These are phyloP conservation scores for Globodera rostochiensis DNA, from an alignment of 1,140 invertebrate species.

Conservation along the genomic window DNA sequence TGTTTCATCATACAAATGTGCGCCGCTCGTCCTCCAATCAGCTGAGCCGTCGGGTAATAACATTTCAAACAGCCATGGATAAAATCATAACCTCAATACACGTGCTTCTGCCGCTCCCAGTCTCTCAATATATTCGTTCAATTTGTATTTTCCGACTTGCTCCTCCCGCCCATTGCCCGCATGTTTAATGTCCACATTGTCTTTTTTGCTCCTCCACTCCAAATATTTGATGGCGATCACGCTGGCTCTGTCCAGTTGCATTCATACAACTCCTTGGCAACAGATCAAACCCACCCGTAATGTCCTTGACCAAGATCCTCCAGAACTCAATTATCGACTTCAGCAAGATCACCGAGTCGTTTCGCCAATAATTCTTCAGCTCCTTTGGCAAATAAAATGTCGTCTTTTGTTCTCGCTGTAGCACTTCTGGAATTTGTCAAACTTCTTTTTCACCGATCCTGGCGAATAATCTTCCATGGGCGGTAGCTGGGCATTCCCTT, in stretches of 20 bases:
- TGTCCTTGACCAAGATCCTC: neutral
- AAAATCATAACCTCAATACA: neutral
- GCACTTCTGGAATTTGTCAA: neutral
- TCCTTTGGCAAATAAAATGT: neutral
- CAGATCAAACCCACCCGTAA: slow-evolving; percentile 3
- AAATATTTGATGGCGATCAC: slow-evolving; percentile 9
- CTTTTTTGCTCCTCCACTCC: slow-evolving; percentile 1
- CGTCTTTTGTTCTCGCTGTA: neutral
- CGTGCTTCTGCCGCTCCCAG: no score
- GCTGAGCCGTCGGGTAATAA: neutral
- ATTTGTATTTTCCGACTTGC: neutral
- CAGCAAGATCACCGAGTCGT: neutral
- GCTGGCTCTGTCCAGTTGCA: neutral
- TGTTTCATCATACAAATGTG: neutral
- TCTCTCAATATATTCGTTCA: slow-evolving; percentile 7
- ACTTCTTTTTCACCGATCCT: neutral
- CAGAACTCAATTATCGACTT: neutral
- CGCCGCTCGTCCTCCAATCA: neutral
- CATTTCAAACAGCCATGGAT: neutral
- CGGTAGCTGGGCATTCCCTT: neutral
- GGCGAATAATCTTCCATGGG: neutral
- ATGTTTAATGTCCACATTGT: neutral
- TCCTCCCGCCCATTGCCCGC: slow-evolving; percentile 7
- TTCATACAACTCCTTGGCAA: neutral
- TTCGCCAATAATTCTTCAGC: slow-evolving; percentile 2